A percentile compares a stretch with the other conserved stretches of the same genome.
Conservation (phyloP, 1,140 invertebrate genomes). For the Papilio polyxenes region DNA sequence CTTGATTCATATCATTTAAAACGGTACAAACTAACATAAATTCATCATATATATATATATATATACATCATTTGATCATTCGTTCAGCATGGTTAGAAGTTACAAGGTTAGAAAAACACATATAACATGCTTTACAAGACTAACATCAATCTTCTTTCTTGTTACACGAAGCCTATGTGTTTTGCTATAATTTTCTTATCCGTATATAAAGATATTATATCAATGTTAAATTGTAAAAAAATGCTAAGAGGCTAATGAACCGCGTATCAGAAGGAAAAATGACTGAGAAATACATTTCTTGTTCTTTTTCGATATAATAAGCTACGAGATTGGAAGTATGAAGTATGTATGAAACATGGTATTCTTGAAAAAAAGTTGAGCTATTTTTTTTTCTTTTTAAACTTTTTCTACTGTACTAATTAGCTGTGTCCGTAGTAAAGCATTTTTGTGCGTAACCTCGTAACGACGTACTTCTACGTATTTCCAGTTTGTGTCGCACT, state of each 20-base stretch:
- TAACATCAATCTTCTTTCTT: constrained; percentile 40
- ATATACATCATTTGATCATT: neutral
- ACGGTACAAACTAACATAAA: neutral
- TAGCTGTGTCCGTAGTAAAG: neutral
- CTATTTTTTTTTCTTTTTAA: neutral
- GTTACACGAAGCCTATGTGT: constrained; percentile 1
- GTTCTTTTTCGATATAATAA: neutral
- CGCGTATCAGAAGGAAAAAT: neutral
- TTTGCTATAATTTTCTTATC: constrained; percentile 33
- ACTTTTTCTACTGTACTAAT: neutral
- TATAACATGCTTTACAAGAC: constrained; percentile 19
- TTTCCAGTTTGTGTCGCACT: neutral
- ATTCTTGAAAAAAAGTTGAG: neutral
- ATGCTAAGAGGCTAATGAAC: neutral
- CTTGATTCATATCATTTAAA: neutral
- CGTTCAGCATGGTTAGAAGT: neutral
- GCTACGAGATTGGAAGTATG: neutral
- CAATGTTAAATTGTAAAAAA: constrained; percentile 3
- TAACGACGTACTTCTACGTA: neutral
- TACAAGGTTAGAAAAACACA: constrained; percentile 28
- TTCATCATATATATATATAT: neutral
- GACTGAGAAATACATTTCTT: neutral
- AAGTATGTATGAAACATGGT: neutral
- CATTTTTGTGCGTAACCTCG: neutral
- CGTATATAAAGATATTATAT: constrained; percentile 26